Conservation (phyloP, 1,140 invertebrate genomes). For the Bombus confusus region DNA sequence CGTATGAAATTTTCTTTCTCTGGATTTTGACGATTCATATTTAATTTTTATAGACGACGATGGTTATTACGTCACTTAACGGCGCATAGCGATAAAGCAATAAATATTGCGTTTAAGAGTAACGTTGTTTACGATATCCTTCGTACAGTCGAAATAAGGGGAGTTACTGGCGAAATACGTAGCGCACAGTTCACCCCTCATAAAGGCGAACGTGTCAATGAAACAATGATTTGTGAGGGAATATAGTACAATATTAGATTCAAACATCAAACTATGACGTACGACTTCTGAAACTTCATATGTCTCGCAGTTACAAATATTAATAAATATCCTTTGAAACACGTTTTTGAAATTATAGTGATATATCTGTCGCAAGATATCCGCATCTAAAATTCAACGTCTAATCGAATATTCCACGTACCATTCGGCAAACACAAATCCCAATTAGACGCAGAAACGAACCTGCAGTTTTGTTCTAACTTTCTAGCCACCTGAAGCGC, state of each 20-base stretch:
- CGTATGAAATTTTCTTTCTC: no score
- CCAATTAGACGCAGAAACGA: not conserved
- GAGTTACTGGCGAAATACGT: not conserved
- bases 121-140: not conserved
- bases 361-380: no score
- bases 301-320: no score
- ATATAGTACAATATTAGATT: not conserved
- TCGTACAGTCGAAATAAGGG: not conserved
- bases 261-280: not conserved
- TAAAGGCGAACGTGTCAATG: not conserved
- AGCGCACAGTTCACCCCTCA: not conserved
- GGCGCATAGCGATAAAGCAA: not conserved
- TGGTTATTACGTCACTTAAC: no score
- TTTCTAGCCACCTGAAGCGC: not conserved
- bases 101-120: not conserved
- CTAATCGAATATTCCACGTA: not conserved
- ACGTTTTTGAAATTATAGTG: no score
- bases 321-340: no score
- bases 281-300: no score
- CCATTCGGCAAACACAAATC: not conserved
- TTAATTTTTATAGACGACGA: no score
- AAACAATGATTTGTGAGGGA: not conserved
- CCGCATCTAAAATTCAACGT: not conserved
- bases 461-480: not conserved
- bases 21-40: no score